These are phyloP conservation scores for Rhodeus uyekii DNA, from an alignment of 2,797 vertebrate species.

Conservation along the genomic window DNA sequence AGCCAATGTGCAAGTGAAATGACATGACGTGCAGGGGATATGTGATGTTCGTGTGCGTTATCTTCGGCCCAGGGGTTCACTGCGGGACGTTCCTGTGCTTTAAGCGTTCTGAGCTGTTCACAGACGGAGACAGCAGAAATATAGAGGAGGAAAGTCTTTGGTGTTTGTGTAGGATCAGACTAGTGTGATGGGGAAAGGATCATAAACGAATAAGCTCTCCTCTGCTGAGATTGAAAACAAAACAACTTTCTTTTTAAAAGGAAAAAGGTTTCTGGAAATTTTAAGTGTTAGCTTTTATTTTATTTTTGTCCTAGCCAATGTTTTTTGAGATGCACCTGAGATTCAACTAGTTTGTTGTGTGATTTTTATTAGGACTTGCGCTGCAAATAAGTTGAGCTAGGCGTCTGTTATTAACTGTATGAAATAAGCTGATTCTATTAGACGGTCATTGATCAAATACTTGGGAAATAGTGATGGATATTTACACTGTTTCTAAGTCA, in stretches of 20 bases:
- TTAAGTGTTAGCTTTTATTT: constrained; percentile 38
- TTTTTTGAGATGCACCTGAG: background rate
- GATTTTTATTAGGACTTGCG: constrained; percentile 6
- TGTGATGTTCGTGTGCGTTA: constrained; percentile 37
- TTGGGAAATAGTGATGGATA: constrained; percentile 13
- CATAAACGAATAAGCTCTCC: constrained; percentile 2
- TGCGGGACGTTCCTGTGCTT: constrained; percentile 17
- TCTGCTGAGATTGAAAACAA: background rate
- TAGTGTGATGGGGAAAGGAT: constrained; percentile 18
- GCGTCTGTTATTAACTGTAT: constrained; percentile 11
- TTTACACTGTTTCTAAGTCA: constrained; percentile 23
- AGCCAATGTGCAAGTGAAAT: constrained; percentile 29
- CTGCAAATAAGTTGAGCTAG: background rate
- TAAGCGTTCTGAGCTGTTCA: constrained; percentile 9
- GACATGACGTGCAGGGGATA: constrained; percentile 11
- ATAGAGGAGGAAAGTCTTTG: constrained; percentile 15
- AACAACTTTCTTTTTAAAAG: background rate
- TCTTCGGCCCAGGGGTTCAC: constrained; percentile 34
- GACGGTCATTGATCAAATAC: background rate
- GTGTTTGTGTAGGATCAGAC: constrained; percentile 20
- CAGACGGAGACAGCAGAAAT: constrained; percentile 4
- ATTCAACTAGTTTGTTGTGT: constrained; percentile 22
- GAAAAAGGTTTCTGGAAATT: constrained; percentile 6
- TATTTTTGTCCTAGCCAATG: constrained; percentile 19
- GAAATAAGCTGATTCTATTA: constrained; percentile 1